Evolutionary conservation across 2,888 invertebrate species (phyloP).

Genomic region (Luffia ferchaultella): DNA sequence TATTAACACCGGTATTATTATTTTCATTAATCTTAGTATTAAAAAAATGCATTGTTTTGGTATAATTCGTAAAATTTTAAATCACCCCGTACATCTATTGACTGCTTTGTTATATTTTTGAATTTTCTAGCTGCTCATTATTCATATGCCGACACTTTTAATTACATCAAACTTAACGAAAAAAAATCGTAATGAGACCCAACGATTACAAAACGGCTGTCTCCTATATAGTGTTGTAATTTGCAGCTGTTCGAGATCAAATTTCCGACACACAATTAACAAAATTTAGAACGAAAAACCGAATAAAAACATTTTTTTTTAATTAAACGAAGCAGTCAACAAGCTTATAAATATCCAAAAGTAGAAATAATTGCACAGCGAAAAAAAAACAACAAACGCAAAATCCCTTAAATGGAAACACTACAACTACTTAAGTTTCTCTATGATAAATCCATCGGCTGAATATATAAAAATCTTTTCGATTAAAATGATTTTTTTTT

Average conservation of each 20-base stretch:
- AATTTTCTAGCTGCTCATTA: conserved; percentile 25
- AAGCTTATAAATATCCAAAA: conserved; percentile 44
- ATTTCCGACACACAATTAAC: conserved; percentile 30
- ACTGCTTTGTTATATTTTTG: conserved; percentile 10
- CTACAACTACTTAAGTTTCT: conserved; percentile 51
- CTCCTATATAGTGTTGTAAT: conserved; percentile 39
- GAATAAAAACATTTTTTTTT: conserved; percentile 24
- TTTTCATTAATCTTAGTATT: conserved; percentile 48
- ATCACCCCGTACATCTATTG: neutral
- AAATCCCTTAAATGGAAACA: conserved; percentile 44
- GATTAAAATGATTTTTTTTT: conserved; percentile 63
- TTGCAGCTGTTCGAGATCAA: conserved; percentile 62
- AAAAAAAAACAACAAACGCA: conserved; percentile 57
- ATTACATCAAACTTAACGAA: conserved; percentile 45
- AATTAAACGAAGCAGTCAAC: conserved; percentile 41
- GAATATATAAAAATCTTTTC: conserved; percentile 65
- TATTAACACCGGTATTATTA: neutral
- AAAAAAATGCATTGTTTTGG: conserved; percentile 64
- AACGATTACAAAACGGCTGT: conserved; percentile 51
- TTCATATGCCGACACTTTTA: conserved; percentile 47
- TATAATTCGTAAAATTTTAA: conserved; percentile 54
- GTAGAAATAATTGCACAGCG: conserved; percentile 56
- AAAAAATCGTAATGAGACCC: conserved; percentile 29
- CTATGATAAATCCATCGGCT: conserved; percentile 62
- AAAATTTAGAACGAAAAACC: conserved; percentile 32